Base-by-base conservation (phyloP, 2,888 invertebrate genomes). In the Apoda limacodes region DNA sequence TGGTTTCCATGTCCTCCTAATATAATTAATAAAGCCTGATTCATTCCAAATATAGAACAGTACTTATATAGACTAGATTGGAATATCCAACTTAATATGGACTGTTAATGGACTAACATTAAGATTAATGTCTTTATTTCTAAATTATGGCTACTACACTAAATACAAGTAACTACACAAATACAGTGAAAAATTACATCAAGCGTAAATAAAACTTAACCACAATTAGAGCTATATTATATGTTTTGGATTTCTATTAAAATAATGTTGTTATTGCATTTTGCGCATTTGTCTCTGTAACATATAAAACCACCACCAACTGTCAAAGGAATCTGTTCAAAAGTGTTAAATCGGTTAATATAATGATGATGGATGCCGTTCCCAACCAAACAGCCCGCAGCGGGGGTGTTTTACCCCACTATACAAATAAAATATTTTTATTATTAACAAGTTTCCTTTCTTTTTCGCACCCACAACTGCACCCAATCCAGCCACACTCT, bases 301-400 rank as follows among this genome's bases (percentile, higher is more conserved):
- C 45, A 50, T 53, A 51, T 42, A 46, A 52, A 55, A 51, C 42
- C 52, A 55, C 60, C 62, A 60, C 66, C 63, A 62, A 62, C 64
- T 56, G 68, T 60, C 60, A 59, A 55, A 52, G 59, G 61, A 75
- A 74, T 75, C 71, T 71, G 74, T 76, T 76, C 68, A 68, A 80
- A 80, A 80, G 80, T 80, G 80, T 80, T 80, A 80, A 80, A 76
- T 76, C 80, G 67, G 80, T 80, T 80, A 75, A 69, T 75, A 69
- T 78, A 80, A 80, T 80, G 78, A 80, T 80, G 80, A 80, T 80
- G 69, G 74, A 80, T 80, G 71, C 64, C 48, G 66, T 60, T 62
- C 66, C 71, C 66, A 55, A 66, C 72, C 71, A 69, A 74, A 74
- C 69, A 69, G 64, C 74, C 72, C 80, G 62, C 80, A 76, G 80